Evolutionary conservation across 2,797 vertebrate genomes (phyloP), one percentile per base, ranked within the genome.

Genomic region (Pangasius macronema): DNA sequence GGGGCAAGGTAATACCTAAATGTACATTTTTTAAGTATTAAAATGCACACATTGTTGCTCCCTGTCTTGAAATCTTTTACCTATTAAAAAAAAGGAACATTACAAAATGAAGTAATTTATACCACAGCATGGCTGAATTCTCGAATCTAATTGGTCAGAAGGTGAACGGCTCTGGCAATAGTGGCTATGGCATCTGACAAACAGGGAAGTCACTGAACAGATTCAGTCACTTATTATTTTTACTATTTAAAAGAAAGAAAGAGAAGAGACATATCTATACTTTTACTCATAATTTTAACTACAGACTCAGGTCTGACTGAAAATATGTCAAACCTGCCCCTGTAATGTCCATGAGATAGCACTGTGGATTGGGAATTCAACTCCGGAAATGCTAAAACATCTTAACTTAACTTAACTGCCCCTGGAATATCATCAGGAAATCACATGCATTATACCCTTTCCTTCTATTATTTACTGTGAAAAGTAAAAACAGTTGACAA

Each of bases 381-480:
- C 33, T 82, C 24, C 14, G 67, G 82, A 84, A 84, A 68, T 42
- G 49, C 30, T 70, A 39, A 84, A 83, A 84, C 6, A 36, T 70
- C 82, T 84, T 39, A 39, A 39, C 39, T 39, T 39, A 39, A 22
- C 63, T 63, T 42, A 42, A 42, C 24, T 82, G 55, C 55, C 42
- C 63, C 20, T 33, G 63, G 46, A 70, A 30, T 83, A 82, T 82
- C 51, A 36, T 82, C 57, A 82, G 80, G 80, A 82, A 82, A 82
- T 82, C 80, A 82, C 59, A 63, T 82, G 59, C 18, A n/a, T 14
- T n/a, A n/a, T 46, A 42, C 7, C 39, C 24, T 46, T 82, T 82
- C 80, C 80, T 82, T 82, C 46, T 30, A 82, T 82, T 63, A 82
- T 63, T 63, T 42, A 18, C 27, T 63, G 18, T 24, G 51, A 59